These are phyloP conservation scores for Adrianichthys oophorus DNA, from an alignment of 2,797 vertebrate species.

Conservation along the genomic window DNA sequence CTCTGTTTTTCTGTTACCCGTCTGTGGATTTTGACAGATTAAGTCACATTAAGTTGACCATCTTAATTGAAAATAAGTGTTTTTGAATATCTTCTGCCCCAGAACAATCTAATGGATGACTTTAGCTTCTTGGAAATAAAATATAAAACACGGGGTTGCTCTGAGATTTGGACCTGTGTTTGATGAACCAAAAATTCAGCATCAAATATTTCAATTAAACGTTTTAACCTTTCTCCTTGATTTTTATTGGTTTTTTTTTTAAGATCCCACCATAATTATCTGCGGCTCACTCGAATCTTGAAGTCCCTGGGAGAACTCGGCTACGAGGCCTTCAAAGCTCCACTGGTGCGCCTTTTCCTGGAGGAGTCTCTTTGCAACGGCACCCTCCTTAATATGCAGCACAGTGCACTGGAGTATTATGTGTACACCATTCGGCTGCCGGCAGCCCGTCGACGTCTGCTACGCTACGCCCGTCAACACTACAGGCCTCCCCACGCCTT, in stretches of 20 bases:
- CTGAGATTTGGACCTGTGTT: no score
- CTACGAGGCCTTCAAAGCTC: constrained; percentile 93
- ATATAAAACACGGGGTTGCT: no score
- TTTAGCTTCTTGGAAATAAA: no score
- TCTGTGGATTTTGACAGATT: no score
- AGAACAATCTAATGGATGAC: no score
- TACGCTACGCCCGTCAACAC: constrained; percentile 89
- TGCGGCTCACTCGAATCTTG: constrained; percentile 96
- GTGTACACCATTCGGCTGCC: constrained; percentile 92
- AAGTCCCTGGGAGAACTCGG: constrained; percentile 97
- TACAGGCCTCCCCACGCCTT: constrained; percentile 90
- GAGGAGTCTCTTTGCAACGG: constrained; percentile 89
- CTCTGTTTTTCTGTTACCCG: no score
- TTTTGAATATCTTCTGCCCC: no score
- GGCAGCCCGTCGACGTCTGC: constrained; percentile 86
- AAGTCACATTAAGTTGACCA: no score
- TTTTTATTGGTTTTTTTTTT: background rate
- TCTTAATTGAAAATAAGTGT: no score
- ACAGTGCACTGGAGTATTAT: constrained; percentile 95
- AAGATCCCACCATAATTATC: constrained; percentile 98
- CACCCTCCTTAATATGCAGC: constrained; percentile 92
- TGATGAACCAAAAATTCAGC: no score
- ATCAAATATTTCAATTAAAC: no score
- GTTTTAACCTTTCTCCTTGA: background rate
- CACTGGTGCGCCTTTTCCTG: constrained; percentile 90